These are phyloP conservation scores for Phenacoccus solenopsis DNA, from an alignment of 1,140 invertebrate genomes.

Conservation along the genomic window DNA sequence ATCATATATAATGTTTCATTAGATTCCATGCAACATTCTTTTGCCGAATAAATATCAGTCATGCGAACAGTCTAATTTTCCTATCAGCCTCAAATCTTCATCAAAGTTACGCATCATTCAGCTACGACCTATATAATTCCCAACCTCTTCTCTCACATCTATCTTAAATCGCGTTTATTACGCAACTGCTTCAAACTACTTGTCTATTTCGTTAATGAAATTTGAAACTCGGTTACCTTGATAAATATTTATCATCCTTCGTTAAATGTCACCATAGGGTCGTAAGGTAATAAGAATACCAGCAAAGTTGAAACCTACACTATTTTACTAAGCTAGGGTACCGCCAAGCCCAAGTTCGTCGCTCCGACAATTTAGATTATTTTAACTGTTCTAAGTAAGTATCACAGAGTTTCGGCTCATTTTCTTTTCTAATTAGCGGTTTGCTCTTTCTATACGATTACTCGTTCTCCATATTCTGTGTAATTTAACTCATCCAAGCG, in stretches of 20 bases:
- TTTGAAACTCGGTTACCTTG: neutral
- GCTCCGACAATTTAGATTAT: neutral
- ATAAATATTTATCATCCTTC: conserved; percentile 3
- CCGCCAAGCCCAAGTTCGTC: too few species aligned
- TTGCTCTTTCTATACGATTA: neutral
- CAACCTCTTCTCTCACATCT: too few species aligned
- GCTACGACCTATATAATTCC: too few species aligned
- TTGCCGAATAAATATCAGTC: too few species aligned
- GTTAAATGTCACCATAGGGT: neutral
- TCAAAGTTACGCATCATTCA: too few species aligned
- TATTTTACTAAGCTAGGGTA: too few species aligned
- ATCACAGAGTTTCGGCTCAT: neutral
- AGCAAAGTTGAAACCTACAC: neutral
- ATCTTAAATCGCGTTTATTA: too few species aligned
- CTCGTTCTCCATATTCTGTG: neutral
- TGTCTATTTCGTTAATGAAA: neutral
- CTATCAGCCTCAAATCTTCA: too few species aligned
- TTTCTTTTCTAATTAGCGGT: neutral
- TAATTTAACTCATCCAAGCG: neutral
- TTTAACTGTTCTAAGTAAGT: neutral
- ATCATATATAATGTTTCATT: too few species aligned
- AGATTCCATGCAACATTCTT: too few species aligned
- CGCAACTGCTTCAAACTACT: too few species aligned
- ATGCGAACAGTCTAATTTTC: too few species aligned
- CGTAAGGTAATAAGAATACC: neutral